A percentile compares a stretch with the other conserved stretches of the same genome.
These are phyloP conservation scores for Morus bassanus DNA, from an alignment of 2,797 vertebrate genomes.

Conservation along the genomic window DNA sequence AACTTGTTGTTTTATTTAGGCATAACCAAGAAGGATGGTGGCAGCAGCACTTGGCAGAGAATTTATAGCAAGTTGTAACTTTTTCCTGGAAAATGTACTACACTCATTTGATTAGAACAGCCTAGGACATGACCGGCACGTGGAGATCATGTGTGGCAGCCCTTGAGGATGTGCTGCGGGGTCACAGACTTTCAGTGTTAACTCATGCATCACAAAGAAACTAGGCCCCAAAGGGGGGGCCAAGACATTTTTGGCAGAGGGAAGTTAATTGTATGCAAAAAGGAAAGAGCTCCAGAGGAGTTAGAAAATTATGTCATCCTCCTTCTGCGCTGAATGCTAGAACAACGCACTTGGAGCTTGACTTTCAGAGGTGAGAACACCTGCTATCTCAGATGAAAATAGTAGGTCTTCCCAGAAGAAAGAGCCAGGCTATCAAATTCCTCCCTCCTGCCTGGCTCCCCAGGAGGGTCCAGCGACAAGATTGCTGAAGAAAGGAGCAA, in stretches of 20 bases:
- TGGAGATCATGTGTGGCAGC: not conserved
- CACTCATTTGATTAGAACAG: not conserved
- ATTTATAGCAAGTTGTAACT: not conserved
- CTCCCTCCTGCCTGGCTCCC: not conserved
- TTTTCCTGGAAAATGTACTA: not conserved
- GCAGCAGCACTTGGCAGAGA: not conserved
- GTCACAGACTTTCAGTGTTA: not conserved
- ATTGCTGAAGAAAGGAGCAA: not conserved
- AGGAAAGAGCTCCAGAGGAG: not conserved
- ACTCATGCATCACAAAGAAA: not conserved
- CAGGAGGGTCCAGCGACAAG: not conserved
- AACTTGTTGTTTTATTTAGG: not conserved
- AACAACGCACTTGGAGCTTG: not conserved
- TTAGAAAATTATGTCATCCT: not conserved
- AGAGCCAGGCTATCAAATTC: not conserved
- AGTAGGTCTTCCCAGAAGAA: not conserved
- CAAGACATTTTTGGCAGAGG: not conserved
- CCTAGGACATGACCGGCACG: not conserved
- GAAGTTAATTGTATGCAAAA: not conserved
- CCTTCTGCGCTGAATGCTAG: not conserved
- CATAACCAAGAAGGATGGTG: not conserved
- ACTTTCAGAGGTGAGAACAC: not conserved
- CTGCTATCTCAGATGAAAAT: not conserved
- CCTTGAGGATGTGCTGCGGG: not conserved
- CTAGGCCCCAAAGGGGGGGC: not conserved